Evolutionary conservation across 2,113 vertebrate species (phyloP).

Genomic region (Hydrochoerus hydrochaeris): DNA sequence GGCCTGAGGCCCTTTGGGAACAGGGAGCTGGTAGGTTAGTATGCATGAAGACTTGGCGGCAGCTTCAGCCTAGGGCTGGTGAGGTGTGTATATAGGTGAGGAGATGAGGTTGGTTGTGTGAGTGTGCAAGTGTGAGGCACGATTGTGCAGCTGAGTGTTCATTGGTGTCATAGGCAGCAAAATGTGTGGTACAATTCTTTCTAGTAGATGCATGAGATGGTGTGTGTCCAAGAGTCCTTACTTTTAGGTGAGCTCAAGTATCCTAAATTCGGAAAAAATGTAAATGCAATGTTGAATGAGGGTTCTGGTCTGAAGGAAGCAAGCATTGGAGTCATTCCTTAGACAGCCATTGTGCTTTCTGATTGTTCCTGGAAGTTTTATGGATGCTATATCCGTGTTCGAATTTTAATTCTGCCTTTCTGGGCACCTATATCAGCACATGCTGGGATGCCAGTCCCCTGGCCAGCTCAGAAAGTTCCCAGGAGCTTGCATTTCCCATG

Average conservation of each 20-base stretch:
- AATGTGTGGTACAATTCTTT: fast-evolving
- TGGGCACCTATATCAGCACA: not conserved
- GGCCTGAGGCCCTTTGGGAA: not conserved
- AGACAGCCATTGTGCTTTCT: fast-evolving
- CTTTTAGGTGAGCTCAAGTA: fast-evolving
- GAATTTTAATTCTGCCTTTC: not conserved
- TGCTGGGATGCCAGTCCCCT: not conserved
- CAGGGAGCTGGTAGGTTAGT: too few species aligned
- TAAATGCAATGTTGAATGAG: not conserved
- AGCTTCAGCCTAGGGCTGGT: not conserved
- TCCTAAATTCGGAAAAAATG: not conserved
- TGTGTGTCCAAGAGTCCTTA: not conserved
- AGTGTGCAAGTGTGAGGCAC: fast-evolving
- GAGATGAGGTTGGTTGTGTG: fast-evolving
- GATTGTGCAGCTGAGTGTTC: too few species aligned
- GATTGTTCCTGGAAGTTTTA: not conserved
- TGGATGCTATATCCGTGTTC: fast-evolving
- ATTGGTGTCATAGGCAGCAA: not conserved
- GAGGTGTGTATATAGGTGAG: too few species aligned
- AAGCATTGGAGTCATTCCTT: too few species aligned
- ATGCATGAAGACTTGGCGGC: fast-evolving
- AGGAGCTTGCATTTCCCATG: not conserved
- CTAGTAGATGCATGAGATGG: not conserved
- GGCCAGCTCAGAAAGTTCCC: not conserved
- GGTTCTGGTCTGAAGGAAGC: not conserved